Evolutionary conservation across 2,113 vertebrate genomes (phyloP).

Genomic region (Tyto alba): DNA sequence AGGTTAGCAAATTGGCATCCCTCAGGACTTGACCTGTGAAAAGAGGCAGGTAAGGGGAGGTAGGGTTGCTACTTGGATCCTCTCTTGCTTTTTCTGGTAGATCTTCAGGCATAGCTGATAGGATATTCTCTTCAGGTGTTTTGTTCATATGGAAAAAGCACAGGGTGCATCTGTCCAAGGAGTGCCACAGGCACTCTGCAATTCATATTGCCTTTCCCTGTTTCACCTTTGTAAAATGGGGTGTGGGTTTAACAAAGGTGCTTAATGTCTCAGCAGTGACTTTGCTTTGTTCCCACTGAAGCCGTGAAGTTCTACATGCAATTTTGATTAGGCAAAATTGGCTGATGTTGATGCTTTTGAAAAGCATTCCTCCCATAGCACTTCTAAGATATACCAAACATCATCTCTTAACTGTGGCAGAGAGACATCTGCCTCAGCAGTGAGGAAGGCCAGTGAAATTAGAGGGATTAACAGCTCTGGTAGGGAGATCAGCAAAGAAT

Average conservation of each 20-base stretch:
- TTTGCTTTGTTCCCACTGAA: not conserved
- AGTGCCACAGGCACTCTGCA: not conserved
- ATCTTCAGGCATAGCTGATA: not conserved
- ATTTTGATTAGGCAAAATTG: not conserved
- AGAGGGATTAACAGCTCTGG: not conserved
- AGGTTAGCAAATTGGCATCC: not conserved
- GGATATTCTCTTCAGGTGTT: not conserved
- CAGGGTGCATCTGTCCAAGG: not conserved
- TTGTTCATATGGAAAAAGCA: not conserved
- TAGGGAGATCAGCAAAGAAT: not conserved
- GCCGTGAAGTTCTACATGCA: not conserved
- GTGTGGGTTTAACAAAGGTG: not conserved
- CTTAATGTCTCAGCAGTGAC: not conserved
- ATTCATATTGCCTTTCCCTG: not conserved
- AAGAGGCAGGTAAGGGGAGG: not conserved
- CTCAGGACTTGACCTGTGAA: not conserved
- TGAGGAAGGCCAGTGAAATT: not conserved
- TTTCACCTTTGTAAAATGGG: not conserved
- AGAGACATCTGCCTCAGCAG: not conserved
- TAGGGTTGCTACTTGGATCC: conserved; percentile 25
- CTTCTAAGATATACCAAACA: not conserved
- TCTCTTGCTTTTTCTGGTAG: conserved; percentile 32
- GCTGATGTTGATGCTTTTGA: not conserved
- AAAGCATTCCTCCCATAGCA: not conserved
- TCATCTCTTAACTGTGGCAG: not conserved